These are phyloP conservation scores for Drosophila pectinifera DNA, from an alignment of 1,140 invertebrate species.

Conservation along the genomic window DNA sequence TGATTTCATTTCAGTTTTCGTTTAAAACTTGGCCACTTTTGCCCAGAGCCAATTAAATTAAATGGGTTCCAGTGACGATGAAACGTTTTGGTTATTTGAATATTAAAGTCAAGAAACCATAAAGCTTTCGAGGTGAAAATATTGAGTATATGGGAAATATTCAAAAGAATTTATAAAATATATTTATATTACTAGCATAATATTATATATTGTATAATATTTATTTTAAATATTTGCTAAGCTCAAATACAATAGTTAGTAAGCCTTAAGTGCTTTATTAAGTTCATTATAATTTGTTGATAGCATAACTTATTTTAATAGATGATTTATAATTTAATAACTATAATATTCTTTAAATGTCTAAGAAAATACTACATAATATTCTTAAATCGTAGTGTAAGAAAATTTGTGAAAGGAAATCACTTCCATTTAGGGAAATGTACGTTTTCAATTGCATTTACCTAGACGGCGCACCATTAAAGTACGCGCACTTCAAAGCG, in stretches of 20 bases:
- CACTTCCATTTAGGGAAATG: background rate
- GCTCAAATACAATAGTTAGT: background rate
- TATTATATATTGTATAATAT: background rate
- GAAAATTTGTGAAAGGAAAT: background rate
- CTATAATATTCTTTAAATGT: too few species aligned
- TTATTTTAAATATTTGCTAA: background rate
- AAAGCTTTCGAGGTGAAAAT: too few species aligned
- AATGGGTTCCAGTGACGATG: conserved; percentile 23
- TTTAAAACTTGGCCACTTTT: conserved; percentile 42
- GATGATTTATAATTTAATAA: too few species aligned
- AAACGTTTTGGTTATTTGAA: background rate
- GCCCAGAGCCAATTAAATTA: conserved; percentile 49
- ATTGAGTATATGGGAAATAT: too few species aligned
- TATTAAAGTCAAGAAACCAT: conserved; percentile 1
- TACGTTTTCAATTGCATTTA: conserved; percentile 20
- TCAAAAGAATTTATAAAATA: too few species aligned
- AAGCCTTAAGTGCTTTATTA: too few species aligned
- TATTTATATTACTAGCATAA: too few species aligned
- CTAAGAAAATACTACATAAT: too few species aligned
- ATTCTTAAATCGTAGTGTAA: background rate
- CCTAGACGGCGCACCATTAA: background rate
- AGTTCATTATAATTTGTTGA: too few species aligned
- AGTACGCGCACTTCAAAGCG: conserved; percentile 23
- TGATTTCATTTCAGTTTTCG: conserved; percentile 46
- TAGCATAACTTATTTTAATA: too few species aligned